Base-by-base conservation (phyloP, 2,797 vertebrate genomes). In the Pygocentrus nattereri region DNA sequence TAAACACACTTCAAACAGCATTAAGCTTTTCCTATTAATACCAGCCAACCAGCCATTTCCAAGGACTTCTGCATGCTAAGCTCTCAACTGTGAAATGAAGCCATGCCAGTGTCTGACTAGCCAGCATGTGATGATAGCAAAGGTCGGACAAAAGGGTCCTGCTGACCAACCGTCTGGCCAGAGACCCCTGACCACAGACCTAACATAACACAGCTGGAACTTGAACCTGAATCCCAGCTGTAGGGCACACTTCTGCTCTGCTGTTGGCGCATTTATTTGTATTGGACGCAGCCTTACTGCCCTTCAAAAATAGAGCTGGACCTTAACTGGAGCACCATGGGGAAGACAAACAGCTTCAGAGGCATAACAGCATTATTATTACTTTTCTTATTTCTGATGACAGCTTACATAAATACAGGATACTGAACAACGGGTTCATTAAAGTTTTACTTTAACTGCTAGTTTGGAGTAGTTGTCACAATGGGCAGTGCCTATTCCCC, bases 151-250 rank as follows among this genome's bases (percentile, higher is more conserved):
- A 34, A 67, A 21, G 21, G 19, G 21, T 69, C 19, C n/a, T 67
- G 31, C 34, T 67, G 34, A 38, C 19, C 67, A 5, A 16, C 13
- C 4, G 21, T 12, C 67, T 69, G 34, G 38, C 67, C 25, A 47
- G 34, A 69, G 67, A 69, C 13, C 34, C 5, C n/a, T 69, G 67
- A 69, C 67, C 67, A 69, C 67, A 69, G 38, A 44, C n/a, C 2
- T 23, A 11, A 13, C 67, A 69, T 5, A 15, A 41, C 19, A 34
- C 50, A 73, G 71, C 19, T 23, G 50, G 52, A 73, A 38, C 6
- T 18, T 54, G 31, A 31, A 38, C 31, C 52, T 38, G 11, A 73
- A 58, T 30, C 71, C 30, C 52, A 73, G 71, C 71, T 58, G 50
- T 38, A 58, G 50, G 52, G 19, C 52, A 73, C 11, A 15, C 4